Conservation (phyloP, 2,888 invertebrate species). For the Sesamia inferens region DNA sequence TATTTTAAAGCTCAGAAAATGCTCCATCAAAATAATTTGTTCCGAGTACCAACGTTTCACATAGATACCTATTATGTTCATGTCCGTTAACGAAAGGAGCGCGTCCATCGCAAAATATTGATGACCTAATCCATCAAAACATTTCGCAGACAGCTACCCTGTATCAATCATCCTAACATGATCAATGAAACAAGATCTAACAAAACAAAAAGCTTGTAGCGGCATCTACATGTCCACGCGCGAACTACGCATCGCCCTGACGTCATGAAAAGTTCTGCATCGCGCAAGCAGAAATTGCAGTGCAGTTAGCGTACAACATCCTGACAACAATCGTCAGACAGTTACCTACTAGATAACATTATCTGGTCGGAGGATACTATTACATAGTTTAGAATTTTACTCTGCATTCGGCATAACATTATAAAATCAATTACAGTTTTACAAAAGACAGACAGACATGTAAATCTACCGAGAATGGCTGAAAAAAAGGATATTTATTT, state of each 20-base stretch:
- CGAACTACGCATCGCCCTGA: not conserved
- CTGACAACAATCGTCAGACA: not conserved
- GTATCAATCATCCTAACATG: slow-evolving; percentile 33
- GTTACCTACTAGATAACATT: not conserved
- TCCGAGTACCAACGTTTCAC: not conserved
- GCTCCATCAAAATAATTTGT: not conserved
- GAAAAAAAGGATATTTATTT: slow-evolving; percentile 24
- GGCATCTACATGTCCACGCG: not conserved
- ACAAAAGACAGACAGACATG: slow-evolving; percentile 1
- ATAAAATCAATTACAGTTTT: not conserved
- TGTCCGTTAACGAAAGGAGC: not conserved
- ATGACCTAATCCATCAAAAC: slow-evolving; percentile 19
- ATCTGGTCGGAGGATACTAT: not conserved
- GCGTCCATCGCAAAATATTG: not conserved
- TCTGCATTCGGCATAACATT: not conserved
- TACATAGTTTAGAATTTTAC: not conserved
- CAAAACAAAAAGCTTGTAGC: not conserved
- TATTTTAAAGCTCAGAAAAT: too few relatives aligned
- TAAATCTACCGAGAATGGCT: not conserved
- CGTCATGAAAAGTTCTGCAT: not conserved
- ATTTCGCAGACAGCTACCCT: not conserved
- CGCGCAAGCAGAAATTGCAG: not conserved
- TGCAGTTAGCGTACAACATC: not conserved
- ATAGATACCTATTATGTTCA: not conserved
- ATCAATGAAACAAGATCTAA: slow-evolving; percentile 12